Percentiles rank a stretch among this genome's conserved stretches.
phyloP scores from a whole-genome alignment of 2,113 vertebrate species.

The Tachysurus vachellii region DNA sequence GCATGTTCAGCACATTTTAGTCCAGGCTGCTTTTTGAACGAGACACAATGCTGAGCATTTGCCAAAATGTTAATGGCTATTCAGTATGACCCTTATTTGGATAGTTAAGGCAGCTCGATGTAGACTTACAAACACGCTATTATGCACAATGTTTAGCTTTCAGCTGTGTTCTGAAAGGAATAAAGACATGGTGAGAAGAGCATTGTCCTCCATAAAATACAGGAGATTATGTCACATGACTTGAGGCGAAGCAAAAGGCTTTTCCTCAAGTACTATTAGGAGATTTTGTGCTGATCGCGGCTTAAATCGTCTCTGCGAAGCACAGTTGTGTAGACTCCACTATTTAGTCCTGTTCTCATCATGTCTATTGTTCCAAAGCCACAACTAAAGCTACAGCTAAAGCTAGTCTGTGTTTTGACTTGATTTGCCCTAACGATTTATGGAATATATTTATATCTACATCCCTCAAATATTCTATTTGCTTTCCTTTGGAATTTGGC shows the following conservation, averaged over 20 bases:
- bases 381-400: background rate
- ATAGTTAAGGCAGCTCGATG: background rate
- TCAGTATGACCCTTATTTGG: background rate
- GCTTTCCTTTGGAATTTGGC: too few relatives aligned
- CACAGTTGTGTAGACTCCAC: background rate
- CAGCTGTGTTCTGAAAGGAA: background rate
- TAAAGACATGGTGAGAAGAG: background rate
- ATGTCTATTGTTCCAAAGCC: background rate
- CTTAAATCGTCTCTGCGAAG: background rate
- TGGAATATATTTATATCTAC: background rate
- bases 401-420: background rate
- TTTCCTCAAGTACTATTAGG: background rate
- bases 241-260: background rate
- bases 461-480: too few relatives aligned
- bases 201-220: background rate
- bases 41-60: background rate
- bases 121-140: background rate
- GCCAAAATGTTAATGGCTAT: conserved; percentile 1
- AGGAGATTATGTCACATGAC: background rate
- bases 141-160: background rate
- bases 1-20: conserved; percentile 23
- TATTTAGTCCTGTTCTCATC: background rate
- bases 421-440: background rate
- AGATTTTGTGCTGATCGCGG: background rate
- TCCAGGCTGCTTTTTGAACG: conserved; percentile 8